Percentiles rank a stretch among this genome's conserved stretches.
Conservation (phyloP, 2,113 vertebrate genomes). For the Scortum barcoo region DNA sequence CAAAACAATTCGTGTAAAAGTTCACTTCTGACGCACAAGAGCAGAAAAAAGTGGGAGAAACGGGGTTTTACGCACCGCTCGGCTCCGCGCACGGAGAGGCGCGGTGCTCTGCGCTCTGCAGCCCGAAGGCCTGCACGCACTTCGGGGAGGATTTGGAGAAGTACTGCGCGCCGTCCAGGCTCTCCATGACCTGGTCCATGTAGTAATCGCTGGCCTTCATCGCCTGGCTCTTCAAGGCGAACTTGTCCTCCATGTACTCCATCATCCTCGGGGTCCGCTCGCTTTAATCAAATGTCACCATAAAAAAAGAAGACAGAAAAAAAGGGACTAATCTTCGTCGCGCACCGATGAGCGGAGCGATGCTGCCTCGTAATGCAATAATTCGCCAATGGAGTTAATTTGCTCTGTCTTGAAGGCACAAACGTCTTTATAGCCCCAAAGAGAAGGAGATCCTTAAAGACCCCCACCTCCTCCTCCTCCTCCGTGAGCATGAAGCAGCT, state of each 20-base stretch:
- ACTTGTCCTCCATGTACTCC: constrained; percentile 98
- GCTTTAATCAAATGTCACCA: constrained; percentile 69
- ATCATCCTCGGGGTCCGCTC: constrained; percentile 84
- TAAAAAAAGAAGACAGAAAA: constrained; percentile 43
- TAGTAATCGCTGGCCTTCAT: constrained; percentile 94
- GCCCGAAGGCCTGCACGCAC: constrained; percentile 91
- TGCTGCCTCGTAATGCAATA: constrained; percentile 35
- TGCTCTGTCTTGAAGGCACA: constrained; percentile 85
- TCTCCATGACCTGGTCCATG: constrained; percentile 97
- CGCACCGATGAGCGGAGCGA: constrained; percentile 27
- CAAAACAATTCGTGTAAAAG: neutral
- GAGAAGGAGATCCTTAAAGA: constrained; percentile 82
- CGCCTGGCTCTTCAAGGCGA: constrained; percentile 90
- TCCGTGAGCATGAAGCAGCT: constrained; percentile 85
- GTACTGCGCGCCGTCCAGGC: constrained; percentile 93
- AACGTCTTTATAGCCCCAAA: constrained; percentile 92
- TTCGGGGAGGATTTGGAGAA: constrained; percentile 93
- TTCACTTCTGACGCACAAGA: neutral
- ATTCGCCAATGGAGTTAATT: constrained; percentile 83
- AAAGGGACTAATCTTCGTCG: constrained; percentile 30
- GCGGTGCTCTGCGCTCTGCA: constrained; percentile 89
- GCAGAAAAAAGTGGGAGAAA: neutral
- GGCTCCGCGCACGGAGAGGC: constrained; percentile 91
- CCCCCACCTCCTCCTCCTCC: constrained; percentile 81
- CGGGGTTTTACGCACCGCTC: constrained; percentile 84